Base-by-base conservation (phyloP, 2,797 vertebrate species). In the Macroramphosus scolopax region DNA sequence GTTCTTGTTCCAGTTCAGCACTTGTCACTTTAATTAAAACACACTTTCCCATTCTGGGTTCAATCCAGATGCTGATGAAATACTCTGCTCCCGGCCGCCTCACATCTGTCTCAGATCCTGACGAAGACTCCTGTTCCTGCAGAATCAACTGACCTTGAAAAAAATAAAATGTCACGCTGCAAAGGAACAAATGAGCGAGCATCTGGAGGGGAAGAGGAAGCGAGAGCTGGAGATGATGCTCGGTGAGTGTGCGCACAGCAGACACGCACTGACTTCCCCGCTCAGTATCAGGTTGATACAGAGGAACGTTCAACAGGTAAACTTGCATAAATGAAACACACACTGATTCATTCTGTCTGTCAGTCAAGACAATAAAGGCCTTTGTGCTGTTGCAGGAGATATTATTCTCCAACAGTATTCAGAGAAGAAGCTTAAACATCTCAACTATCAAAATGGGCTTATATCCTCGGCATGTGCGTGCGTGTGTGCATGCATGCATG, bases 391-490 rank as follows among this genome's bases (percentile, higher is more conserved):
- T 58, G 46, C 28, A 41, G 53, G 50, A 55, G 77, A 79, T 56
- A 61, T 28, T 45, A 14, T 74, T 68, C 53, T 69, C 24, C 62
- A 56, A 72, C 47, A 40, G 57, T 46, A 7, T 70, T 74, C 32
- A 47, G 42, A 67, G 62, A 76, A 75, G 65, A 43, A 61, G 76
- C 70, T 80, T 76, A 55, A 25, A 60, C 61, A 61, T 61, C 71
- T 77, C 57, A 54, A 15, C 51, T 63, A 64, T 71, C 52, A 60
- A 17, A 72, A 53, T 29, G 42, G 61, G 36, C 49, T 50, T 37
- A 38, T n/a, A 51, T 24, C 36, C 36, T 40, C 12, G 28, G 12
- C 3, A 5, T 14, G 13, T 45, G 37, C 32, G 30, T 59, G 38
- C 53, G 36, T 38, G 26, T 49, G 45, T 60, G n/a, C n/a, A n/a